phyloP scores from a whole-genome alignment of 2,113 vertebrate genomes.

The Proterorhinus semilunaris region DNA sequence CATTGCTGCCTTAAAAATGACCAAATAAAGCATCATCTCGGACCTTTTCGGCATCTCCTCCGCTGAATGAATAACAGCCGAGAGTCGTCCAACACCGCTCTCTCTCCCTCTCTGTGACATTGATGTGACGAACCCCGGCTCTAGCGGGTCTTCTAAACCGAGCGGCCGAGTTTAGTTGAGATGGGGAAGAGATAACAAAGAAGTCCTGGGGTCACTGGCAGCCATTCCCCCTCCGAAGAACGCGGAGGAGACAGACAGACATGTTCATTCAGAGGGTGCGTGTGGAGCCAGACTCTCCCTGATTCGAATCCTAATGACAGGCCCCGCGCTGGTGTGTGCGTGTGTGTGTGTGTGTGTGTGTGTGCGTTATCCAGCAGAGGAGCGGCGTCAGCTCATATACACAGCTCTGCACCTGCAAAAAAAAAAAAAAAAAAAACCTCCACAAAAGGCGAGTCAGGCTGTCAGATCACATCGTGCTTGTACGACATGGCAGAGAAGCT shows the following conservation, averaged over 20 bases:
- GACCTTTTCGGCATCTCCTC: no score
- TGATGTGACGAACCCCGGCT: neutral
- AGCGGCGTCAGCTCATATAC: slow-evolving; percentile 42
- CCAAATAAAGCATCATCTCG: no score
- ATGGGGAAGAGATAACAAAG: slow-evolving; percentile 47
- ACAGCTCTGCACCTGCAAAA: slow-evolving; percentile 23
- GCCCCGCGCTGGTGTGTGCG: neutral
- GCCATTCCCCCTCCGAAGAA: slow-evolving; percentile 53
- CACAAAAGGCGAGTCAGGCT: slow-evolving; percentile 28
- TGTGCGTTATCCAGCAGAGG: slow-evolving; percentile 43
- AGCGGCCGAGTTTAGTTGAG: slow-evolving; percentile 41
- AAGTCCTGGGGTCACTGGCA: slow-evolving; percentile 54
- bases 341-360: neutral
- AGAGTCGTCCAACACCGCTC: no score
- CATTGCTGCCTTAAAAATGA: no score
- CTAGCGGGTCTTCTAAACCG: neutral
- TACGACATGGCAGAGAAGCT: neutral
- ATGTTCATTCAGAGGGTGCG: slow-evolving; percentile 72
- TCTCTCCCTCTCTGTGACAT: neutral
- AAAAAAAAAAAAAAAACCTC: slow-evolving; percentile 15
- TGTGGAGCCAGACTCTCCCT: slow-evolving; percentile 61
- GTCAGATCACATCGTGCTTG: slow-evolving; percentile 20
- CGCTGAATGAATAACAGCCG: no score
- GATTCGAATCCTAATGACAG: slow-evolving; percentile 74
- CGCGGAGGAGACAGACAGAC: slow-evolving; percentile 67